Percentiles rank a stretch among this genome's conserved stretches.
Conservation (phyloP, 2,113 vertebrate genomes). For the Gavia stellata region DNA sequence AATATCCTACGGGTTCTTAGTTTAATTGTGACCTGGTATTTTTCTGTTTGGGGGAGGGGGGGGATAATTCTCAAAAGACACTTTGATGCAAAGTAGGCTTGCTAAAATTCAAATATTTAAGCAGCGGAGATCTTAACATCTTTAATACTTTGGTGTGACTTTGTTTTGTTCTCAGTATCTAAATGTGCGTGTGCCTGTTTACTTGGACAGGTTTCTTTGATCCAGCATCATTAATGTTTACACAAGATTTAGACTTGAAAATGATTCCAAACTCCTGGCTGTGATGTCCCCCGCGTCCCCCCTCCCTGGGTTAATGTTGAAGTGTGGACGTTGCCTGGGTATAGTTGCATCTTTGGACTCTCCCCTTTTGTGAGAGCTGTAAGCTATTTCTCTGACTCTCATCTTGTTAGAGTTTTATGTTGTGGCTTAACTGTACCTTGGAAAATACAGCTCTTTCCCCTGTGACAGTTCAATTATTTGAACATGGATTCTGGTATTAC, state of each 20-base stretch:
- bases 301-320: not conserved
- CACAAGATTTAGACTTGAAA: not conserved
- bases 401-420: not conserved
- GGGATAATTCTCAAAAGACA: not conserved
- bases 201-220: not conserved
- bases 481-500: not conserved
- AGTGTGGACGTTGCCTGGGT: not conserved
- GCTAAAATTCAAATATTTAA: not conserved
- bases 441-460: not conserved
- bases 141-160: not conserved
- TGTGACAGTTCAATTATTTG: not conserved
- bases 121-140: not conserved
- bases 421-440: not conserved
- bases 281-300: rapidly evolving
- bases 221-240: not conserved
- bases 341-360: not conserved
- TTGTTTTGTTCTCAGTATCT: not conserved
- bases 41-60: not conserved
- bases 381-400: not conserved
- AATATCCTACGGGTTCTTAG: not conserved
- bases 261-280: not conserved
- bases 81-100: not conserved
- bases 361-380: not conserved
- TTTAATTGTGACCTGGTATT: not conserved
- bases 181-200: not conserved